Evolutionary conservation across 2,888 invertebrate genomes (phyloP).

Genomic region (Chloroclystis v-ata): DNA sequence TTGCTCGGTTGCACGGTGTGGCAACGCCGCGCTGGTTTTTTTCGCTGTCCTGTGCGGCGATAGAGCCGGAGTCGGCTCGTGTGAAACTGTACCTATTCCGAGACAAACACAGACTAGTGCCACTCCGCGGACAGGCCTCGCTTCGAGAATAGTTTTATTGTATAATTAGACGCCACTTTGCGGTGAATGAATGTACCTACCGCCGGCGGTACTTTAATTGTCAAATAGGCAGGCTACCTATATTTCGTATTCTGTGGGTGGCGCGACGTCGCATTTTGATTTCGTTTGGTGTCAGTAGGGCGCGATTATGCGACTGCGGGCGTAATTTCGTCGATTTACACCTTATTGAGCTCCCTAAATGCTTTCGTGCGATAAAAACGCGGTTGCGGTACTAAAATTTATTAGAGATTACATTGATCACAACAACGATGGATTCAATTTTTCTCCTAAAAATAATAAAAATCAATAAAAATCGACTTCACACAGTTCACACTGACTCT

Average conservation of each 20-base stretch:
- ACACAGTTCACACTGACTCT: too few species aligned
- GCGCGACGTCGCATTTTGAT: conserved; percentile 52
- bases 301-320: conserved; percentile 50
- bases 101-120: conserved; percentile 45
- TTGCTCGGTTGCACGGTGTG: conserved; percentile 68
- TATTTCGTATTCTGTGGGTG: conserved; percentile 49
- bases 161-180: conserved; percentile 47
- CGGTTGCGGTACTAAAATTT: too few species aligned
- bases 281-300: conserved; percentile 69
- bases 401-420: too few species aligned
- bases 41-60: conserved; percentile 64
- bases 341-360: too few species aligned
- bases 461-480: too few species aligned
- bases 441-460: too few species aligned
- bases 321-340: too few species aligned
- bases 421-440: too few species aligned
- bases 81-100: conserved; percentile 48
- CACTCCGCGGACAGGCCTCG: conserved; percentile 39
- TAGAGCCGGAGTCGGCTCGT: conserved; percentile 43
- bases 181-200: conserved; percentile 38
- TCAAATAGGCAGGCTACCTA: conserved; percentile 41
- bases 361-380: too few species aligned
- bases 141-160: conserved; percentile 50
- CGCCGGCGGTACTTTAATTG: conserved; percentile 16
- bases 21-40: conserved; percentile 72